Conservation (phyloP, 2,888 invertebrate genomes). For the Drosophila mettleri region DNA sequence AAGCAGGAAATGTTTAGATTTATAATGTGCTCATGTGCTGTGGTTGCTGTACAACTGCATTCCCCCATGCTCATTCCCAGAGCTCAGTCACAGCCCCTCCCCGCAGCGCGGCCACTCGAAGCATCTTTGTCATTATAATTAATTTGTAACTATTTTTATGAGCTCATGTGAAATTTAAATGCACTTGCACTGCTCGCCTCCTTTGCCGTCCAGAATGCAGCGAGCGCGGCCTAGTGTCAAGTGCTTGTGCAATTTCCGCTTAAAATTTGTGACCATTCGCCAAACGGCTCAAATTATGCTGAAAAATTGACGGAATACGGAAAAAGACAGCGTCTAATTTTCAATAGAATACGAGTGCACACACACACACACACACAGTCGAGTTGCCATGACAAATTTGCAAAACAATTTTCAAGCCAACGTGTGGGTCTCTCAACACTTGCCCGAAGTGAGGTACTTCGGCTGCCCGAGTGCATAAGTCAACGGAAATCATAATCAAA, state of each 20-base stretch:
- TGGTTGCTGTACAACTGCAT: constrained; percentile 42
- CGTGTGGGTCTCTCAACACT: constrained; percentile 42
- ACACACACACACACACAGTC: background rate
- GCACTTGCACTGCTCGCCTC: constrained; percentile 42
- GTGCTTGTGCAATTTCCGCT: constrained; percentile 80
- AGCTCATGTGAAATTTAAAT: constrained; percentile 81
- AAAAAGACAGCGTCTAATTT: constrained; percentile 55
- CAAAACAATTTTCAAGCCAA: constrained; percentile 34
- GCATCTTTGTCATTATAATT: constrained; percentile 77
- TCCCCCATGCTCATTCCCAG: constrained; percentile 31
- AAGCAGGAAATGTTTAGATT: constrained; percentile 80
- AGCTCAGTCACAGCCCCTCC: background rate
- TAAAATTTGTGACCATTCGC: constrained; percentile 74
- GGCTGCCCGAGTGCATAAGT: too few relatives aligned
- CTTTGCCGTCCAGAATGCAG: constrained; percentile 44
- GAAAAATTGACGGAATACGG: constrained; percentile 58
- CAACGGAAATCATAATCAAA: background rate
- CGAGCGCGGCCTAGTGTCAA: constrained; percentile 61
- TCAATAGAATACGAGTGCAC: constrained; percentile 68
- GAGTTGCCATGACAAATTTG: constrained; percentile 66
- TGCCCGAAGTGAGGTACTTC: background rate
- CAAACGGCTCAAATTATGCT: constrained; percentile 70
- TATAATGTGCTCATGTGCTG: constrained; percentile 64
- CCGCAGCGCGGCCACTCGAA: background rate
- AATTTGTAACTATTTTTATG: constrained; percentile 81